Conservation (phyloP, 2,113 vertebrate species). For the Leptosomus discolor region DNA sequence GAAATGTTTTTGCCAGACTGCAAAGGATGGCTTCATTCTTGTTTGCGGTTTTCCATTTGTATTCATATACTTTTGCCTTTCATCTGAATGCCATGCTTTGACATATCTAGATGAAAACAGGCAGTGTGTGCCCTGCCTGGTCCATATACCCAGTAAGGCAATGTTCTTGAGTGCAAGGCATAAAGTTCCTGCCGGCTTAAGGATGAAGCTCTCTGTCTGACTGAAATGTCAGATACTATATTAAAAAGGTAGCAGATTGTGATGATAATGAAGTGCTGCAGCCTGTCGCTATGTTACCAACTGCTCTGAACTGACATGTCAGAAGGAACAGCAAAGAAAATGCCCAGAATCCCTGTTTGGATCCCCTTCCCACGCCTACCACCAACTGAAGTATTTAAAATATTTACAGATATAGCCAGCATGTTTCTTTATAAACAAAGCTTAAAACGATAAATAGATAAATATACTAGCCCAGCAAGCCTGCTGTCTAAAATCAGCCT, state of each 20-base stretch:
- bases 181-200: not conserved
- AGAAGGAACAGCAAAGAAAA: conserved; percentile 34
- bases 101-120: not conserved
- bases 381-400: not conserved
- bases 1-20: not conserved
- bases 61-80: not conserved
- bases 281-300: conserved; percentile 59
- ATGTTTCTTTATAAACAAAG: conserved; percentile 16
- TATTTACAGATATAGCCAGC: conserved; percentile 18
- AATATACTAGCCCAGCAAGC: not conserved
- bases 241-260: conserved; percentile 62
- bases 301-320: conserved; percentile 26
- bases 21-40: not conserved
- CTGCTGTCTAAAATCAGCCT: not conserved
- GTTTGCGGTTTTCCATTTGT: not conserved
- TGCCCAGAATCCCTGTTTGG: not conserved
- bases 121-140: not conserved
- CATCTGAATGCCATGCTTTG: not conserved
- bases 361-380: not conserved
- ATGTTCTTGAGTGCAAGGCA: not conserved
- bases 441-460: conserved; percentile 6
- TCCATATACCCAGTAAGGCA: not conserved
- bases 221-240: conserved; percentile 56
- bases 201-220: not conserved
- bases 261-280: conserved; percentile 59